Conservation (phyloP, 2,113 vertebrate genomes). For the Clarias gariepinus region DNA sequence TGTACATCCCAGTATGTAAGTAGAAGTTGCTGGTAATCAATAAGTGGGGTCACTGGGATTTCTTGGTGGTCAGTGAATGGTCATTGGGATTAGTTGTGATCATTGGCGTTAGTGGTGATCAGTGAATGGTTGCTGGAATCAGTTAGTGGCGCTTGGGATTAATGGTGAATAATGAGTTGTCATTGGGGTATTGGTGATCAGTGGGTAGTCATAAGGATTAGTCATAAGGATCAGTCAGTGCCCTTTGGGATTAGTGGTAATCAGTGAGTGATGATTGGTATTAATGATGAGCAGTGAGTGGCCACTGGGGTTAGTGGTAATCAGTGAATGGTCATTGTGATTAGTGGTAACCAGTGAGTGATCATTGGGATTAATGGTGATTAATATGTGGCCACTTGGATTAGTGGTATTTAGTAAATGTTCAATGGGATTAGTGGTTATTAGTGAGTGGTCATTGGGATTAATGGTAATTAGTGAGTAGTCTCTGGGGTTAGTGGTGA, state of each 20-base stretch:
- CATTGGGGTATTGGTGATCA: background rate
- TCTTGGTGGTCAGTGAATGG: background rate
- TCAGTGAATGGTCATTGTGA: background rate
- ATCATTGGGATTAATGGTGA: background rate
- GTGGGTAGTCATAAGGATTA: background rate
- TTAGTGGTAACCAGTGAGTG: background rate
- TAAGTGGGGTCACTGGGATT: too few relatives aligned
- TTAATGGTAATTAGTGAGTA: too few relatives aligned
- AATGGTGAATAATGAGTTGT: background rate
- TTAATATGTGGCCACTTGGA: too few relatives aligned
- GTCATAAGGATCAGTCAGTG: background rate
- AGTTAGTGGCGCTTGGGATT: too few relatives aligned
- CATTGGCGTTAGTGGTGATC: too few relatives aligned
- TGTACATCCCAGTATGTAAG: too few relatives aligned
- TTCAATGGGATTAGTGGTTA: background rate
- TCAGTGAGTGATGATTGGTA: background rate
- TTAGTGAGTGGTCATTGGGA: too few relatives aligned
- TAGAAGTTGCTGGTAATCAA: too few relatives aligned
- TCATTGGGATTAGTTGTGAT: background rate
- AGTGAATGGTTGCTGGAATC: too few relatives aligned
- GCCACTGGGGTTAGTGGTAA: rapidly evolving
- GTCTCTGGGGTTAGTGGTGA: too few relatives aligned
- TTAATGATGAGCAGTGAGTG: background rate
- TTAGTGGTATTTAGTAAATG: background rate
- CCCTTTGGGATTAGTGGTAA: background rate